A percentile compares a stretch with the other conserved stretches of the same genome.
Conservation (phyloP, 2,113 vertebrate species). For the Callionymus lyra region DNA sequence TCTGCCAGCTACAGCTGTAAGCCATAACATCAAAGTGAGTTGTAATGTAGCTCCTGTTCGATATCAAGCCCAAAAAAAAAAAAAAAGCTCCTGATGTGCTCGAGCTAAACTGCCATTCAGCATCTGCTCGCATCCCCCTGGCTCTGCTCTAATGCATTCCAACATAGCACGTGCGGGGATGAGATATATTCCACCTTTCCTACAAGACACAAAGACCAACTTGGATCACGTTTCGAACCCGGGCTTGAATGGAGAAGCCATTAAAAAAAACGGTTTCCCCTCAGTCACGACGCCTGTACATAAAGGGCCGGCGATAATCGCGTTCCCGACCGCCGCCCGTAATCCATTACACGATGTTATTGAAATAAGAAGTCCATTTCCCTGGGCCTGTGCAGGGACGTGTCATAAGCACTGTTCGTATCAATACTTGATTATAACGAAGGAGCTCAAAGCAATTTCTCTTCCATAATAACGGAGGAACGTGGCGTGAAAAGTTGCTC, state of each 20-base stretch:
- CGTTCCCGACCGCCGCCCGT: conserved; percentile 34
- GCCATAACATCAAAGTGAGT: conserved; percentile 38
- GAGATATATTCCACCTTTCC: conserved; percentile 27
- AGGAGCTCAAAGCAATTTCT: conserved; percentile 54
- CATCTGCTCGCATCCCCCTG: conserved; percentile 50
- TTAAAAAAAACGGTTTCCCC: conserved; percentile 40
- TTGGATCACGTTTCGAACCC: no score
- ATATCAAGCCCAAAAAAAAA: conserved; percentile 53
- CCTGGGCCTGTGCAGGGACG: conserved; percentile 32
- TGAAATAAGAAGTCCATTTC: conserved; percentile 62
- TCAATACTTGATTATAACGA: conserved; percentile 57
- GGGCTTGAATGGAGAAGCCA: conserved; percentile 2
- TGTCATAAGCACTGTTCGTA: conserved; percentile 51
- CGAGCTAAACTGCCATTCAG: conserved; percentile 49
- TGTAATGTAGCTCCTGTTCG: conserved; percentile 38
- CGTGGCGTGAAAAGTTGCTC: conserved; percentile 19
- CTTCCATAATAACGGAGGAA: conserved; percentile 33
- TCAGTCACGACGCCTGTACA: conserved; percentile 34
- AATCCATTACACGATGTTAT: conserved; percentile 53
- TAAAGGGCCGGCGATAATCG: conserved; percentile 57
- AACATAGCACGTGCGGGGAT: conserved; percentile 14
- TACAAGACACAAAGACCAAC: conserved; percentile 19
- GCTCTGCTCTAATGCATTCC: conserved; percentile 43
- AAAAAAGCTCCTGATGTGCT: conserved; percentile 34
- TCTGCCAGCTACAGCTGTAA: conserved; percentile 44